Percentiles rank a stretch among this genome's conserved stretches.
Conservation (phyloP, 2,113 vertebrate species). For the Tragelaphus buxtoni region DNA sequence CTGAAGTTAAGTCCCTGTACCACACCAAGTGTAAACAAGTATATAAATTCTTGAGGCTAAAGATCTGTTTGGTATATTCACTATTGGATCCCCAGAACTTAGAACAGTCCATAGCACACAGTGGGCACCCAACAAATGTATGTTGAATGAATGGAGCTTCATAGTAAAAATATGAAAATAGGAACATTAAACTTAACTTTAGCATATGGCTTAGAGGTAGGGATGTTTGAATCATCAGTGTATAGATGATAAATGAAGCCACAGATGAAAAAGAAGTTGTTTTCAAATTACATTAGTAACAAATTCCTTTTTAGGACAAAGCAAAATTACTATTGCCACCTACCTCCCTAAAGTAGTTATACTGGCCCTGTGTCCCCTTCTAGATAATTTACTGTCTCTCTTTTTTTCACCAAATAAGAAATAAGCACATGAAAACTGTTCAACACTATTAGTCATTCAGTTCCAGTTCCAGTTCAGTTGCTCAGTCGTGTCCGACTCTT, state of each 20-base stretch:
- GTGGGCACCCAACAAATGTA: not conserved
- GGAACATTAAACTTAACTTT: not conserved
- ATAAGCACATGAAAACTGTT: not conserved
- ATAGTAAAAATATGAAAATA: not conserved
- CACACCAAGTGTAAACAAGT: not conserved
- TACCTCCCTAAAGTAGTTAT: not conserved
- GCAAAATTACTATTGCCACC: not conserved
- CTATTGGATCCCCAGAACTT: not conserved
- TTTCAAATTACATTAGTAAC: not conserved
- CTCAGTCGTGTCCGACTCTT: too few relatives aligned
- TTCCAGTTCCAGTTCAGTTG: too few relatives aligned
- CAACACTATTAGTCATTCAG: not conserved
- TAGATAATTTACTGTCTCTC: not conserved
- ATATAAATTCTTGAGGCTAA: not conserved
- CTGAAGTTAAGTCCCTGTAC: not conserved
- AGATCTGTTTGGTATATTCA: not conserved
- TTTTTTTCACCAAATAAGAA: not conserved
- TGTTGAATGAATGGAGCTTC: not conserved
- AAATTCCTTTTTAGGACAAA: not conserved
- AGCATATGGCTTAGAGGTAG: not conserved
- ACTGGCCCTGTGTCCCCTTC: not conserved
- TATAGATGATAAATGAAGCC: not conserved
- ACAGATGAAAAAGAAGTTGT: not conserved
- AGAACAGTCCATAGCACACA: not conserved
- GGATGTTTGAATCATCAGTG: not conserved